Base-by-base conservation (phyloP, 2,888 invertebrate genomes). In the Ecdyonurus torrentis region DNA sequence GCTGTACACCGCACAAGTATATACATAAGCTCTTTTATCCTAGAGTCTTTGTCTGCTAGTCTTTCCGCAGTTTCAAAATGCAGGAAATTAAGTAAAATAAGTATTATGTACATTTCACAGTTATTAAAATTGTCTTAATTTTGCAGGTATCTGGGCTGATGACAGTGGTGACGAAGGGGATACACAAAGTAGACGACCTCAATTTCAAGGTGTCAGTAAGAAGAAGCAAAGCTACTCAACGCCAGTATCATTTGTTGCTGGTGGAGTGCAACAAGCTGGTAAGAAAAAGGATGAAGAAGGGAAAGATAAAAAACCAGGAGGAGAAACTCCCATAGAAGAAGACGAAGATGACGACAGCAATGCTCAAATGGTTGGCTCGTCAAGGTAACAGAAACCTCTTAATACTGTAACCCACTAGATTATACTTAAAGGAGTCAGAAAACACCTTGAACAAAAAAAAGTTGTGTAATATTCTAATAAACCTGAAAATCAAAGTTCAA, bases 181-280 rank as follows among this genome's bases (percentile, higher is more conserved):
- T 7, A 23, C 19, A 1, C 22, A 65, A 65, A 63, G 58, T 59
- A 55, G 62, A 50, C 58, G 66, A 79, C 65, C 67, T 77, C 15
- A 68, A 78, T 69, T 66, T 71, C 66, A 37, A 67, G 71, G 19
- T 70, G 73, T 75, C 2, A 72, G 73, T 18, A 77, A 78, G 60
- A 76, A 77, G 22, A 83, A 82, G 65, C 79, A 81, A 0, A 86
- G 87, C 72, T 92, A 89, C 72, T 82, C 87, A 0, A 86, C 89
- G 0, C 93, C 93, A 0, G 89, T 97, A 55, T 89, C 82, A 64
- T 97, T 97, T 78, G 88, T 97, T 1, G 88, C 92, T 50, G 95
- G 94, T 2, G 96, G 96, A 0, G 81, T 93, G 23, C 91, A 92
- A 69, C 90, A 92, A 72, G 82, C 87, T 0, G 89, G 89, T 1